A percentile compares a stretch with the other conserved stretches of the same genome.
These are phyloP conservation scores for Atractosteus spatula DNA, from an alignment of 2,113 vertebrate genomes.

Conservation along the genomic window DNA sequence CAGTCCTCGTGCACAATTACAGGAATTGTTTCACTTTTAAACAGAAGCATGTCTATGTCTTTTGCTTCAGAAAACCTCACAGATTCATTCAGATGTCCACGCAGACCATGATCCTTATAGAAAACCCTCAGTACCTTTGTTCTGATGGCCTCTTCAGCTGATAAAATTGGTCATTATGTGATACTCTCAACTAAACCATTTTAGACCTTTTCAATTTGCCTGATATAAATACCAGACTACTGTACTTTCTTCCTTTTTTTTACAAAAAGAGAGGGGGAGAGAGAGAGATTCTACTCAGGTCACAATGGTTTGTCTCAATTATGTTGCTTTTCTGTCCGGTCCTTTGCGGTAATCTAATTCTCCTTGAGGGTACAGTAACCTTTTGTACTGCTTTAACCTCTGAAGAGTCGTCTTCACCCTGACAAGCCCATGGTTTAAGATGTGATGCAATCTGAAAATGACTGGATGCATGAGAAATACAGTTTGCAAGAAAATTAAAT, in stretches of 20 bases:
- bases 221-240: conserved; percentile 42
- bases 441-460: conserved; percentile 59
- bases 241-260: conserved; percentile 24
- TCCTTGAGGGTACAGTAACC: conserved; percentile 72
- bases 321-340: conserved; percentile 69
- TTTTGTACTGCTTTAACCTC: conserved; percentile 82
- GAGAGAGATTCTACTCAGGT: conserved; percentile 46
- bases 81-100: not conserved
- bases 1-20: not conserved
- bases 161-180: conserved; percentile 37
- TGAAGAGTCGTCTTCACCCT: conserved; percentile 74
- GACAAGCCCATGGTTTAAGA: conserved; percentile 64
- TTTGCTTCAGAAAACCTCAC: not conserved
- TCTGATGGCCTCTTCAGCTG: conserved; percentile 30
- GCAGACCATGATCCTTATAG: not conserved
- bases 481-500: conserved; percentile 23
- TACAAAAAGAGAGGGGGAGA: conserved; percentile 12
- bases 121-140: conserved; percentile 7
- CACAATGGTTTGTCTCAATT: conserved; percentile 72
- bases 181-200: conserved; percentile 33
- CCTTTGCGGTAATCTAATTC: conserved; percentile 80
- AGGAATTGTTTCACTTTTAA: not conserved
- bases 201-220: conserved; percentile 59
- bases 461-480: conserved; percentile 37
- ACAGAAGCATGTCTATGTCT: not conserved